A percentile compares a stretch with the other conserved stretches of the same genome.
Evolutionary conservation across 2,113 vertebrate species (phyloP).

Genomic region (Podilymbus podiceps): DNA sequence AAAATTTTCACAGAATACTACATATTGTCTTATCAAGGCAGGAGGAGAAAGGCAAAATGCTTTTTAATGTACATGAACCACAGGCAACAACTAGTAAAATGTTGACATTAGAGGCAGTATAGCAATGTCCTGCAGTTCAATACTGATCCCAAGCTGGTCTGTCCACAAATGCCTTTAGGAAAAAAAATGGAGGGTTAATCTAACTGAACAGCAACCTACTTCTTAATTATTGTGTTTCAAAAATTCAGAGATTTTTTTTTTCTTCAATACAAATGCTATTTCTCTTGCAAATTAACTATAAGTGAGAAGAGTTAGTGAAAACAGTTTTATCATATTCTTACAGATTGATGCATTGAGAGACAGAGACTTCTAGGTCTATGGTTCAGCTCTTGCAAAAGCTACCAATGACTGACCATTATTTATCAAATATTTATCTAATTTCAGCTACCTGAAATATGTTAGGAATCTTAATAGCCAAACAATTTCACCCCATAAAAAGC

Average conservation of each 20-base stretch:
- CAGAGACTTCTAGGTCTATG: background rate
- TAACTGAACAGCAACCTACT: background rate
- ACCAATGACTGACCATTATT: background rate
- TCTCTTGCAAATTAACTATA: background rate
- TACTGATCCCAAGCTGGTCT: background rate
- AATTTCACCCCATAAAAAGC: background rate
- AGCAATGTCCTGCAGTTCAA: background rate
- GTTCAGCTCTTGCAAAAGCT: background rate
- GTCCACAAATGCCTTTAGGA: background rate
- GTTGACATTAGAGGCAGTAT: background rate
- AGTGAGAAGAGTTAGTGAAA: background rate
- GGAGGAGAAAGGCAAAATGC: background rate
- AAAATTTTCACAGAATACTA: background rate
- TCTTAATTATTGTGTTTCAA: background rate
- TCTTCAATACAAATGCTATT: background rate
- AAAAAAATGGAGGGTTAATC: background rate
- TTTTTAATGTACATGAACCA: background rate
- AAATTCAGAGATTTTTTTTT: background rate
- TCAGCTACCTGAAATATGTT: background rate
- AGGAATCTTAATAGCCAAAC: background rate
- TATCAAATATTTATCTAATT: background rate
- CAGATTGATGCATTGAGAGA: background rate
- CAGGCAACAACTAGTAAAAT: background rate
- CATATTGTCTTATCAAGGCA: background rate
- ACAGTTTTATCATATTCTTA: background rate